Percentiles rank a stretch among this genome's conserved stretches.
These are phyloP conservation scores for Trachelus troglodyta DNA, from an alignment of 2,888 invertebrate genomes.

Conservation along the genomic window DNA sequence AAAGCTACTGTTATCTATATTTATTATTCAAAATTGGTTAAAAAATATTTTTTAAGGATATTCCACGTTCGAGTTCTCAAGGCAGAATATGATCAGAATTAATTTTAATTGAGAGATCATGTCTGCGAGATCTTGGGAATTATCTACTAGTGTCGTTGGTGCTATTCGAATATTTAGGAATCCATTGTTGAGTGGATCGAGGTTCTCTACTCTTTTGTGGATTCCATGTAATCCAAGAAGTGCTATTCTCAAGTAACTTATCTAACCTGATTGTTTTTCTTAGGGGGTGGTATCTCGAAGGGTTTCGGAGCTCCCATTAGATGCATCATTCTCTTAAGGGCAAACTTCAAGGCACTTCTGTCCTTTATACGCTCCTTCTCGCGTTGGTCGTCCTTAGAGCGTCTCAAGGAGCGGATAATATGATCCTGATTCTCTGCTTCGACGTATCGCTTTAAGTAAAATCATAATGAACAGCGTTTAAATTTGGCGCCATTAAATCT, in stretches of 20 bases:
- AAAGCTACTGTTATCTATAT: not conserved
- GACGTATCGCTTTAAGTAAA: slow-evolving; percentile 20
- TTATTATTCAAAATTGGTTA: not conserved
- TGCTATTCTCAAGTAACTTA: not conserved
- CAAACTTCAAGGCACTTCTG: slow-evolving; percentile 41
- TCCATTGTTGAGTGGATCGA: not conserved
- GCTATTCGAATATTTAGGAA: not conserved
- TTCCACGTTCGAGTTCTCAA: not conserved
- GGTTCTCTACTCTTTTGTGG: not conserved
- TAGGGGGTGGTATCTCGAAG: not conserved
- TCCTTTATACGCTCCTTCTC: slow-evolving; percentile 32
- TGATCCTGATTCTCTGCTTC: slow-evolving; percentile 20
- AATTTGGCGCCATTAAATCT: not conserved
- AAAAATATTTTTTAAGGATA: not conserved
- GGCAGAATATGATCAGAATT: not conserved
- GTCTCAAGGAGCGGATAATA: slow-evolving; percentile 23
- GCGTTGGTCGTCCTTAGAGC: slow-evolving; percentile 13
- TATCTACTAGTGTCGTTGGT: not conserved
- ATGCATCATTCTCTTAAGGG: slow-evolving; percentile 35
- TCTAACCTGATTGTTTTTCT: not conserved
- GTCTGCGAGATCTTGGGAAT: not conserved
- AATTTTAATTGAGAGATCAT: not conserved
- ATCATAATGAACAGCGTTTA: not conserved
- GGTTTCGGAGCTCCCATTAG: slow-evolving; percentile 25
- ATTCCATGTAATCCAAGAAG: not conserved